phyloP scores from a whole-genome alignment of 2,113 vertebrate genomes.

The Ahaetulla prasina region DNA sequence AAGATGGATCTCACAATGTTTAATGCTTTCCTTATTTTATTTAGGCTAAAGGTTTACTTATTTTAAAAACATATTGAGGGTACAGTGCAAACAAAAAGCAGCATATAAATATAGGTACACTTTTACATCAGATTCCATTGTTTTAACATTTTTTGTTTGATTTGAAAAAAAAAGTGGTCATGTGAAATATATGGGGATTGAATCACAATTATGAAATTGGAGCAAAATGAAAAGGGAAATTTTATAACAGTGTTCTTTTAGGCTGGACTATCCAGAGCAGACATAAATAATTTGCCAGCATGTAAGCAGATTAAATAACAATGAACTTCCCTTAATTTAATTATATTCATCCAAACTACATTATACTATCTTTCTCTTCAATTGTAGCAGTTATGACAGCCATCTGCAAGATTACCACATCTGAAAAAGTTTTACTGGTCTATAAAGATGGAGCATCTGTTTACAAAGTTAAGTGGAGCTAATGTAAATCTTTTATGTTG shows the following conservation, averaged over 20 bases:
- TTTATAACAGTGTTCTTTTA: background rate
- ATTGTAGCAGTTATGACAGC: background rate
- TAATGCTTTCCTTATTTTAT: constrained; percentile 17
- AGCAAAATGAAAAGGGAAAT: background rate
- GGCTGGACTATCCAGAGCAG: background rate
- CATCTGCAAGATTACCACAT: background rate
- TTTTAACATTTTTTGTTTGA: background rate
- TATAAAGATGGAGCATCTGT: constrained; percentile 12
- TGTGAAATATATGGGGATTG: background rate
- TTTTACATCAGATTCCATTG: background rate
- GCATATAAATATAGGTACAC: background rate
- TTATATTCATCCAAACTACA: constrained; percentile 6
- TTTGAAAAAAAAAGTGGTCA: background rate
- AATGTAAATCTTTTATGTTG: background rate
- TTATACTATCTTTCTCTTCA: constrained; percentile 4
- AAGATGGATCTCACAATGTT: constrained; percentile 22
- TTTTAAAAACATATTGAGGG: constrained; percentile 25
- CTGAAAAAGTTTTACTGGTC: constrained; percentile 2
- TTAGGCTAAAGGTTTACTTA: constrained; percentile 7
- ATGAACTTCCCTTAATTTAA: background rate
- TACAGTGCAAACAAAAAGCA: constrained; percentile 18
- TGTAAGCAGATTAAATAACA: constrained; percentile 13
- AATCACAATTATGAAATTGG: background rate
- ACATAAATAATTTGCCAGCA: background rate
- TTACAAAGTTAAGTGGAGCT: background rate